Conservation (phyloP, 2,113 vertebrate species). For the Tachuris rubrigastra region DNA sequence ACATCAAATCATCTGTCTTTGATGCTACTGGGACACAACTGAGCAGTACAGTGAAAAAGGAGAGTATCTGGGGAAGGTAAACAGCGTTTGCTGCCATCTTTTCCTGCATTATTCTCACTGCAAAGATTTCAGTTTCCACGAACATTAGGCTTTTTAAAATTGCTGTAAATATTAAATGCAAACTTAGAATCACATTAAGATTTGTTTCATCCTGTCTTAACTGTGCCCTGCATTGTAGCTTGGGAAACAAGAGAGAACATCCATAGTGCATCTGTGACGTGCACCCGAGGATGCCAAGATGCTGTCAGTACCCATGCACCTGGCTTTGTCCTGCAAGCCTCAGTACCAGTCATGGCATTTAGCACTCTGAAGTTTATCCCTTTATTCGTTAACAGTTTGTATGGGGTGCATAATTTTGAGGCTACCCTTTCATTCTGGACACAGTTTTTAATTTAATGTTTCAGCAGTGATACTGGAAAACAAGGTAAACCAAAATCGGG, state of each 20-base stretch:
- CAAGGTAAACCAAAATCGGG: not conserved
- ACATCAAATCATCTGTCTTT: not conserved
- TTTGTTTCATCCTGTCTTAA: constrained; percentile 12
- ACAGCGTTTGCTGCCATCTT: not conserved
- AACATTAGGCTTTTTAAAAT: not conserved
- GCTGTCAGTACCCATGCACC: not conserved
- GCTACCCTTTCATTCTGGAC: not conserved
- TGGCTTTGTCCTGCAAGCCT: not conserved
- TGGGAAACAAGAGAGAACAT: not conserved
- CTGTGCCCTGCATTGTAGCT: not conserved
- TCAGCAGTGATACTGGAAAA: not conserved
- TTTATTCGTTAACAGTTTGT: not conserved
- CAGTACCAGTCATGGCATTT: not conserved
- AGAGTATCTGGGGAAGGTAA: not conserved
- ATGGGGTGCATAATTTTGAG: not conserved
- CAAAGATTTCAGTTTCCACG: not conserved
- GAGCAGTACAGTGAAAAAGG: not conserved
- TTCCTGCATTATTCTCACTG: not conserved
- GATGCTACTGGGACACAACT: not conserved
- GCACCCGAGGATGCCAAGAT: not conserved
- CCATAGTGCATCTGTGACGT: not conserved
- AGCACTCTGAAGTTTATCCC: not conserved
- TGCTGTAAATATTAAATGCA: constrained; percentile 22
- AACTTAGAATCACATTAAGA: not conserved
- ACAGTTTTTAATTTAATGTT: not conserved